Conservation (phyloP, 2,113 vertebrate genomes). For the Clarias batrachus region DNA sequence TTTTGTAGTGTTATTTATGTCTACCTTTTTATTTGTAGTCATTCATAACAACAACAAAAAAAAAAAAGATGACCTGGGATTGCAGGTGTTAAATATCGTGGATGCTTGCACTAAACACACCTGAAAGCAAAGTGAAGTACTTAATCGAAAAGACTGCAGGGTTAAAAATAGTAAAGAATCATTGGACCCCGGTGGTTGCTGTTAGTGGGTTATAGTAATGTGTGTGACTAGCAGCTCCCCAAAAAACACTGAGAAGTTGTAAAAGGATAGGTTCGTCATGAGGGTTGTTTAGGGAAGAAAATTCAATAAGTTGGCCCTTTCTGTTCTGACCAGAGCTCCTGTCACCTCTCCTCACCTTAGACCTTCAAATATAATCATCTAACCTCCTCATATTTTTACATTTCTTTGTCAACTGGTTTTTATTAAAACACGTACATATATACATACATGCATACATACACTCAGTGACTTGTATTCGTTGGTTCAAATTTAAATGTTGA, state of each 20-base stretch:
- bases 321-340: slow-evolving; percentile 28
- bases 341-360: neutral
- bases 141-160: neutral
- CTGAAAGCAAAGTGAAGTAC: slow-evolving; percentile 34
- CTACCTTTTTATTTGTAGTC: slow-evolving; percentile 27
- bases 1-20: slow-evolving; percentile 34
- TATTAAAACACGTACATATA: neutral
- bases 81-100: slow-evolving; percentile 47
- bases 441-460: slow-evolving; percentile 6
- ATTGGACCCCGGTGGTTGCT: neutral
- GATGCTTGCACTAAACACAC: slow-evolving; percentile 40
- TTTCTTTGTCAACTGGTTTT: slow-evolving; percentile 31
- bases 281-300: neutral
- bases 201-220: neutral
- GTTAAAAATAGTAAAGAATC: neutral
- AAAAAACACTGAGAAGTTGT: neutral
- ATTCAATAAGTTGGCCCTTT: neutral
- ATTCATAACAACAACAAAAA: slow-evolving; percentile 4
- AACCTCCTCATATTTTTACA: slow-evolving; percentile 6
- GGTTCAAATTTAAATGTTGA: slow-evolving; percentile 23
- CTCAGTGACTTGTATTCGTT: slow-evolving; percentile 8
- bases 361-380: slow-evolving; percentile 18
- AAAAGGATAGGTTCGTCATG: slow-evolving; percentile 2
- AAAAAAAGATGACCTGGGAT: slow-evolving; percentile 10
- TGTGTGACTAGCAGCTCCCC: slow-evolving; percentile 10